Conservation (phyloP, 2,797 vertebrate species). For the Sebastes itinus region DNA sequence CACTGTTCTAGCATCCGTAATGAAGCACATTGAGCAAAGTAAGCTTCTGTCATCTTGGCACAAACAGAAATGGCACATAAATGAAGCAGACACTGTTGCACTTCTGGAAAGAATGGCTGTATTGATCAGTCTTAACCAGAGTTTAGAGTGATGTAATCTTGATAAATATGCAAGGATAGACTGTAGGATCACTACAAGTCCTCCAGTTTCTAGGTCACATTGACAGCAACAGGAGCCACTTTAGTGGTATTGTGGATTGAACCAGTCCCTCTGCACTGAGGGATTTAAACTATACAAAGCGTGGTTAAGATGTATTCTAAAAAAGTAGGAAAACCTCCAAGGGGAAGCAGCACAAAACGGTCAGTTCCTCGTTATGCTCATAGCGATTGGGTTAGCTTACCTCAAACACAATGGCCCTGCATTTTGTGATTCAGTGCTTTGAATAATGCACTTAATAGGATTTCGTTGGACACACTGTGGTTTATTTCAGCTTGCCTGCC, state of each 20-base stretch:
- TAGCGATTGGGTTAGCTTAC: conserved; percentile 56
- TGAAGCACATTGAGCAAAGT: background rate
- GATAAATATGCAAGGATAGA: conserved; percentile 17
- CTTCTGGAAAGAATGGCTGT: background rate
- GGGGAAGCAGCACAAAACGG: conserved; percentile 45
- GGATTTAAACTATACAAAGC: conserved; percentile 57
- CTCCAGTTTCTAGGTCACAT: conserved; percentile 55
- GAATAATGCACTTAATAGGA: conserved; percentile 72
- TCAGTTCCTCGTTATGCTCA: conserved; percentile 41
- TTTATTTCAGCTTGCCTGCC: conserved; percentile 47
- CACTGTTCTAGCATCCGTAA: background rate
- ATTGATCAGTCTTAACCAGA: background rate
- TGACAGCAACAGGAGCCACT: conserved; percentile 17
- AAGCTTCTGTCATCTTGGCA: background rate
- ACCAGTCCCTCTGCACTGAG: conserved; percentile 19
- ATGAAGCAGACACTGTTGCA: background rate
- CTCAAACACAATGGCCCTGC: conserved; percentile 54
- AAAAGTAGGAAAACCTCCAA: conserved; percentile 44
- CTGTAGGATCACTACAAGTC: conserved; percentile 14
- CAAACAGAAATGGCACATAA: background rate
- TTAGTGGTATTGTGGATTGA: conserved; percentile 31
- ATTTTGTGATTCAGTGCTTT: conserved; percentile 63
- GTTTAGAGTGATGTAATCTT: conserved; percentile 9
- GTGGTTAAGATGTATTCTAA: conserved; percentile 39
- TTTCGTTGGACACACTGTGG: conserved; percentile 57